Evolutionary conservation across 2,888 invertebrate genomes (phyloP), one percentile per base, ranked within the genome.

Genomic region (Plagodis dolabraria): DNA sequence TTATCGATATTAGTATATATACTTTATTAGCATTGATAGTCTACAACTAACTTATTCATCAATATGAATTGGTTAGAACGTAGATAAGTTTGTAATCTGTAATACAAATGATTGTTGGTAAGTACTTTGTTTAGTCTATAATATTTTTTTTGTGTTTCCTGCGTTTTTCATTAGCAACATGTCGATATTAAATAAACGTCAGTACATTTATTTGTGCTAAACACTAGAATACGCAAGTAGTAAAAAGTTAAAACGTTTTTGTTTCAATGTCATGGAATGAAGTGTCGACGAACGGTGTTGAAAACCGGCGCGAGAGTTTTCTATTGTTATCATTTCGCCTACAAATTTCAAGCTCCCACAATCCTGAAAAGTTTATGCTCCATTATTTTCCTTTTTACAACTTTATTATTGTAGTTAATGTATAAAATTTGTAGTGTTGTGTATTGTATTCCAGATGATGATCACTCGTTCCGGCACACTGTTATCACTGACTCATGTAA

Each of bases 401-500:
- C 9, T 40, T 40, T 40, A 40, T 5, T 8, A 9, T 1, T 40
- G 10, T 10, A 40, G 8, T 10, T 8, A 40, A 40, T 40, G 9
- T 9, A 10, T 40, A 40, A 12, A 12, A 38, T 49, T 46, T 53
- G 53, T 53, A 9, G 42, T 60, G 61, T 62, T 6, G 43, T 51
- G 54, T 61, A 47, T 61, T 9, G 53, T 57, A 11, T 36, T 12
- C 48, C 47, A 33, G 12, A 60, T 60, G 60, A 60, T 42, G 42
- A 33, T 38, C 49, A 61, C 60, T 52, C 54, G 54, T 46, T 47
- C 35, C 48, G 42, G 47, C 58, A 60, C 60, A 51, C 54, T 12
- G 43, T 35, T 49, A 54, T 63, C 67, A 69, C 69, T 69, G 56
- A 45, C 61, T 47, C 58, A 63, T 66, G 65, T 67, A 64, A 60